Evolutionary conservation across 2,113 vertebrate genomes (phyloP).

Genomic region (Scomber scombrus): DNA sequence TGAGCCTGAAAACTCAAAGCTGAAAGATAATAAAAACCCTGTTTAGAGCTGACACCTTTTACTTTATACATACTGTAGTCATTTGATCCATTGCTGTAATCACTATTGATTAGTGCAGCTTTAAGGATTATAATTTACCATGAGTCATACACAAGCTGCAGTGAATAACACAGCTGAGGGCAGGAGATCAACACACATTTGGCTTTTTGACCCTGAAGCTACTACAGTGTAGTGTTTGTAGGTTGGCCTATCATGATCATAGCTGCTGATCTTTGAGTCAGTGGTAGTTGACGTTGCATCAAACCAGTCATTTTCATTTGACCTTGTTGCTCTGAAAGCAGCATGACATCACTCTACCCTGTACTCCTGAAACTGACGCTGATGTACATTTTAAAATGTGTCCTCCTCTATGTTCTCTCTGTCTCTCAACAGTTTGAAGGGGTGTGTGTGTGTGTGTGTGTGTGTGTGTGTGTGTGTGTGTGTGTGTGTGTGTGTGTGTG

Average conservation of each 20-base stretch:
- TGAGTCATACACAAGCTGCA: too few species aligned
- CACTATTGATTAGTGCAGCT: too few species aligned
- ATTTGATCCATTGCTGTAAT: too few species aligned
- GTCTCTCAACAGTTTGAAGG: constrained; percentile 12
- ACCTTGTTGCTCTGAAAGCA: constrained; percentile 21
- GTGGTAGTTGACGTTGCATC: constrained; percentile 12
- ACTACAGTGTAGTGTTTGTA: too few species aligned
- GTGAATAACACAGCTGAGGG: too few species aligned
- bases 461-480: too few species aligned
- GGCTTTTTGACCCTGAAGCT: background rate
- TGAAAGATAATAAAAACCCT: too few species aligned
- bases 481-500: too few species aligned
- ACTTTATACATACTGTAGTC: too few species aligned
- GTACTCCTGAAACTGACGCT: background rate
- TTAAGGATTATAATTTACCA: too few species aligned
- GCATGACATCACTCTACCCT: constrained; percentile 7
- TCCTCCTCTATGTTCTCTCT: background rate
- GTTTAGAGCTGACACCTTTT: too few species aligned
- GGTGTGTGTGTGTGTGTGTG: background rate
- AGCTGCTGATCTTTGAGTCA: background rate
- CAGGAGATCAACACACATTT: background rate
- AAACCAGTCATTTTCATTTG: constrained; percentile 33
- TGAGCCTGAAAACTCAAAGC: too few species aligned
- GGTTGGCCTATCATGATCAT: background rate
- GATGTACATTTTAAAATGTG: constrained; percentile 2